Percentiles rank a stretch among this genome's conserved stretches.
These are phyloP conservation scores for Dryadula phaetusa DNA, from an alignment of 2,888 invertebrate genomes.

Conservation along the genomic window DNA sequence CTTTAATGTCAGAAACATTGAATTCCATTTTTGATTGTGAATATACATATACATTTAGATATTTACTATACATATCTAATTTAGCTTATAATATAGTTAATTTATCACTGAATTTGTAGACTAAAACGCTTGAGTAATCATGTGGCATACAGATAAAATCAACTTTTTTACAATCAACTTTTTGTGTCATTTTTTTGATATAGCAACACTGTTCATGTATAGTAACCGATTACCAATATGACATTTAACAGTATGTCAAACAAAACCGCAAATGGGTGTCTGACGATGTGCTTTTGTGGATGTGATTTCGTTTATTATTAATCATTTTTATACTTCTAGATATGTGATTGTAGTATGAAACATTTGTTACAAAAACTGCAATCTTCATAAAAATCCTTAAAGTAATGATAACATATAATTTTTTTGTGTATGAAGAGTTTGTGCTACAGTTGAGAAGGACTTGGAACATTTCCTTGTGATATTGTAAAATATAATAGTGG, in stretches of 20 bases:
- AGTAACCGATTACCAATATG: slow-evolving; percentile 19
- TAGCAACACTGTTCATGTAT: slow-evolving; percentile 26
- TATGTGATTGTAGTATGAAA: slow-evolving; percentile 40
- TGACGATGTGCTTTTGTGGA: slow-evolving; percentile 67
- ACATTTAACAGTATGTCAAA: slow-evolving; percentile 55
- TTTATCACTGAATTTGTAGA: too few species aligned
- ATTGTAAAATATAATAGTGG: slow-evolving; percentile 24
- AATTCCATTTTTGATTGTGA: too few species aligned
- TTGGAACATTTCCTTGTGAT: slow-evolving; percentile 20
- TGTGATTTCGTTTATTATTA: slow-evolving; percentile 59
- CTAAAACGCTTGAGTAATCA: too few species aligned
- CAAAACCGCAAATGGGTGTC: slow-evolving; percentile 70
- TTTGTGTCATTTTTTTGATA: slow-evolving; percentile 9
- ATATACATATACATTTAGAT: too few species aligned
- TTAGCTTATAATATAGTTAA: too few species aligned
- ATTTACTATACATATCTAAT: too few species aligned
- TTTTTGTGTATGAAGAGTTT: slow-evolving; percentile 23
- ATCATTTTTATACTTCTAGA: slow-evolving; percentile 55
- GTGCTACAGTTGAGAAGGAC: slow-evolving; percentile 22
- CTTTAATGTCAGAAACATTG: too few species aligned
- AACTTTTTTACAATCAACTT: too few species aligned
- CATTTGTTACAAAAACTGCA: slow-evolving; percentile 13
- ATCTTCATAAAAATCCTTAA: slow-evolving; percentile 19
- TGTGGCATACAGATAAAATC: background rate
- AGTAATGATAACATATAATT: slow-evolving; percentile 22